Base-by-base conservation (phyloP, 2,797 vertebrate genomes). In the Sebastes flavidus region DNA sequence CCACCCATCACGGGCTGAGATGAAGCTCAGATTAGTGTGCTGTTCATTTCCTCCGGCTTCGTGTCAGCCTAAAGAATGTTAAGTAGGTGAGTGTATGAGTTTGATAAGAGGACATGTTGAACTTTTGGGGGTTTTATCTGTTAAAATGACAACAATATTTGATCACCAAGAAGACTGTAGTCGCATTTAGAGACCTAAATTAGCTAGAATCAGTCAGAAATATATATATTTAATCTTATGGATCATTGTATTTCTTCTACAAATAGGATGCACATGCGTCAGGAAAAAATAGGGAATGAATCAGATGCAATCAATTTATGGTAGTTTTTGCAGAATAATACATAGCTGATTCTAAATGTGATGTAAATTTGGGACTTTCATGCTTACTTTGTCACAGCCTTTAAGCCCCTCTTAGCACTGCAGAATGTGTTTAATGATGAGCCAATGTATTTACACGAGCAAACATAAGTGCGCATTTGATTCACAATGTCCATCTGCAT, bases 401-500 rank as follows among this genome's bases (percentile, higher is more conserved):
- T 58, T 77, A 24, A 56, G 55, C 74, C 29, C 29, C 12, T 36
- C 63, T 71, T 30, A 18, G 24, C 75, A 13, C 13, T 6, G 6
- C 20, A 38, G 52, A 62, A 59, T 62, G 25, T 29, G 63, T 62
- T 59, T 52, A 63, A 74, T 42, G 71, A 72, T 82, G 71, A 77
- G 55, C 29, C 61, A 38, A 65, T 60, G 14, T 76, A 25, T 83
- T 88, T 75, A 77, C 77, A 79, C 20, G 16, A 83, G 82, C 78
- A 79, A 70, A 84, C 69, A 32, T 38, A 68, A 78, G 62, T 30
- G 68, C 32, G 1, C 18, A 52, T 78, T 77, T 49, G 69, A 77
- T 81, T 80, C 63, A 65, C 85, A 88, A 89, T 87, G 75, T 81
- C 75, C 74, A 81, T 68, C 52, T 77, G 88, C 84, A 65, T 86